These are phyloP conservation scores for Penaeus chinensis DNA, from an alignment of 1,140 invertebrate genomes.

Conservation along the genomic window DNA sequence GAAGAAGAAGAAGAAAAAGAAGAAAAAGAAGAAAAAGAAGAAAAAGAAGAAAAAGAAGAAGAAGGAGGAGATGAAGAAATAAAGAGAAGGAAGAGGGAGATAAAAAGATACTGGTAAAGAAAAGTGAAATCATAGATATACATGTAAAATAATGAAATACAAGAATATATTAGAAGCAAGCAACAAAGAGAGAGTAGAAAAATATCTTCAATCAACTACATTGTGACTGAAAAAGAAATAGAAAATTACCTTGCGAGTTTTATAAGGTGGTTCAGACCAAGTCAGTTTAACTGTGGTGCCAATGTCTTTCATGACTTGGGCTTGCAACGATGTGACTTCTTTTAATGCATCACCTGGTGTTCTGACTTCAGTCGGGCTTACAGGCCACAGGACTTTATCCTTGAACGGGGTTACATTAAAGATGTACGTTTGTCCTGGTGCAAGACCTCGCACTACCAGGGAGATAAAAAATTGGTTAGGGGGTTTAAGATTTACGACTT, in stretches of 20 bases:
- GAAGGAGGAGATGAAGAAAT: too few species aligned
- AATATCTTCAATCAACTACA: too few species aligned
- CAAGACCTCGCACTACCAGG: neutral
- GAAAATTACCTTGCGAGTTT: neutral
- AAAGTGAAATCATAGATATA: too few species aligned
- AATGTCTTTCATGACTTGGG: neutral
- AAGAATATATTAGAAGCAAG: neutral
- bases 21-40: too few species aligned
- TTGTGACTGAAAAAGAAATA: neutral
- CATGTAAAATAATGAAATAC: too few species aligned
- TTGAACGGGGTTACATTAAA: slow-evolving; percentile 1
- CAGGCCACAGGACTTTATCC: neutral
- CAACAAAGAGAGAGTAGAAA: neutral
- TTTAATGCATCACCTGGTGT: neutral
- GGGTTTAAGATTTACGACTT: too few species aligned
- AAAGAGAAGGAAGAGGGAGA: too few species aligned
- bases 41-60: too few species aligned
- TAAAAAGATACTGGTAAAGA: too few species aligned
- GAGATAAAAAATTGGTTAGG: neutral
- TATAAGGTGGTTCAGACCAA: neutral
- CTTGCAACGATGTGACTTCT: neutral
- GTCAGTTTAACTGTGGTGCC: neutral
- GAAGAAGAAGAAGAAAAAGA: too few species aligned
- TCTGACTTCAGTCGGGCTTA: neutral
- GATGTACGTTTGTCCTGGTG: neutral